Evolutionary conservation across 1,140 invertebrate genomes (phyloP).

Genomic region (Drosophila kepulauana): DNA sequence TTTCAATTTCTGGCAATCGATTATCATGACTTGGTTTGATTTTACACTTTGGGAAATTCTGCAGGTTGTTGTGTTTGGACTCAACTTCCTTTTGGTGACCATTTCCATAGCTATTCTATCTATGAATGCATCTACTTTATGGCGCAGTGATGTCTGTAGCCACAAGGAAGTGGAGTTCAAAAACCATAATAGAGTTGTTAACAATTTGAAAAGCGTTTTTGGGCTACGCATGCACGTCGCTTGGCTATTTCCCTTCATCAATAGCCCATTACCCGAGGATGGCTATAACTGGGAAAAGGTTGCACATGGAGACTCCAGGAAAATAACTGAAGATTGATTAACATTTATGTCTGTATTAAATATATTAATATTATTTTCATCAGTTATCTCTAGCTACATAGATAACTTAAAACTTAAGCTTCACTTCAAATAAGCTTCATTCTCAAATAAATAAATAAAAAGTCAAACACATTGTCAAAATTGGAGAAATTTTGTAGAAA

Average conservation of each 20-base stretch:
- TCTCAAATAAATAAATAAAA: no score
- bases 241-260: conserved; percentile 82
- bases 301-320: conserved; percentile 58
- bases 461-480: conserved; percentile 5
- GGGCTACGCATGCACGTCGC: conserved; percentile 91
- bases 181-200: conserved; percentile 90
- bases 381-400: no score
- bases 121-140: conserved; percentile 86
- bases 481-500: neutral
- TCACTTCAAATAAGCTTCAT: no score
- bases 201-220: conserved; percentile 89
- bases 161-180: conserved; percentile 22
- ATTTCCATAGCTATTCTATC: conserved; percentile 88
- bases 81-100: conserved; percentile 88
- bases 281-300: conserved; percentile 11
- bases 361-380: no score
- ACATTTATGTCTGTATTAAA: no score
- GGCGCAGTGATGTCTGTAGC: conserved; percentile 14
- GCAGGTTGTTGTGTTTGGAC: conserved; percentile 89
- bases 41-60: conserved; percentile 47
- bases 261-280: conserved; percentile 18
- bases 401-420: no score
- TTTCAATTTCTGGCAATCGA: neutral
- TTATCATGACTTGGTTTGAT: neutral
- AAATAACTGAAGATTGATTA: no score